Conservation (phyloP, 2,888 invertebrate genomes). For the Polydrusus tereticollis region DNA sequence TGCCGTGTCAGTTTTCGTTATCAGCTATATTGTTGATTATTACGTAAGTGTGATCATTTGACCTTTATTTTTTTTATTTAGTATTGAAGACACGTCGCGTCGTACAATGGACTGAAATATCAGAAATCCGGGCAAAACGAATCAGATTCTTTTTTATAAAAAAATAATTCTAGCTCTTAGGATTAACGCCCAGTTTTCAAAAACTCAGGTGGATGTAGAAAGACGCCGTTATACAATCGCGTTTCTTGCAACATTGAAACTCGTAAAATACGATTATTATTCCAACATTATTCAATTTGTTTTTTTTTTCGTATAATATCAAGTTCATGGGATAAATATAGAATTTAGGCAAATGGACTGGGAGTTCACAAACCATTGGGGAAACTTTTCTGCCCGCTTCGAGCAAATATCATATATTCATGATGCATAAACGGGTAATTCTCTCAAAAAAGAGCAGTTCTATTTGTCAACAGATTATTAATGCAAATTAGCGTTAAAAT, state of each 20-base stretch:
- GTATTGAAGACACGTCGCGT: no score
- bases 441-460: not conserved
- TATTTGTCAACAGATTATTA: no score
- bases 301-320: not conserved
- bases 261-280: no score
- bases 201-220: no score
- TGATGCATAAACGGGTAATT: not conserved
- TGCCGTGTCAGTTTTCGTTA: constrained; percentile 19
- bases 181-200: no score
- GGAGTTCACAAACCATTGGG: not conserved
- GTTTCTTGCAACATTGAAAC: no score
- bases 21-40: constrained; percentile 19
- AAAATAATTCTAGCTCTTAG: no score
- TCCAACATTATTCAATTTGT: no score
- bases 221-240: no score
- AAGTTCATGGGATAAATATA: not conserved
- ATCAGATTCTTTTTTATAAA: no score
- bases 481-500: not conserved
- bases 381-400: not conserved
- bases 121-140: no score
- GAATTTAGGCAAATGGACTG: not conserved
- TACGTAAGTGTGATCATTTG: constrained; percentile 31
- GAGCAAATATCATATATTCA: not conserved
- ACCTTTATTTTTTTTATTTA: not conserved
- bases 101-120: no score